These are phyloP conservation scores for Thunnus albacares DNA, from an alignment of 2,797 vertebrate genomes.

Conservation along the genomic window DNA sequence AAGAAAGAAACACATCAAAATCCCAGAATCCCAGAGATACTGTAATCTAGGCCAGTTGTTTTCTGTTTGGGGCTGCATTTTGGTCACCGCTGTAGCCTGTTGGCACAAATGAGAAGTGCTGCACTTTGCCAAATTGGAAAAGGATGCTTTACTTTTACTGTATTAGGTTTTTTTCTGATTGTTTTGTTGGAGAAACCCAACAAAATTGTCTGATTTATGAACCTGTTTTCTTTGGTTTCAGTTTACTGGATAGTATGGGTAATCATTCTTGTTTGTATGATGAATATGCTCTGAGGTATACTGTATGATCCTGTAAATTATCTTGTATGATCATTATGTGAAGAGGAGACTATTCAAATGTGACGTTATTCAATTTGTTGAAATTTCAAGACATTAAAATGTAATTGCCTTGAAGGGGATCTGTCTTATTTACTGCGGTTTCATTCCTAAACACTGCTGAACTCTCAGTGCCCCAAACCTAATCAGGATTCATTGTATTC, in stretches of 20 bases:
- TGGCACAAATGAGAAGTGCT: conserved; percentile 17
- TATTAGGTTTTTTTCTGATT: neutral
- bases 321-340: conserved; percentile 5
- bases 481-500: conserved; percentile 64
- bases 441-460: conserved; percentile 43
- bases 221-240: conserved; percentile 22
- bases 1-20: neutral
- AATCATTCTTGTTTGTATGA: neutral
- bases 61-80: conserved; percentile 30
- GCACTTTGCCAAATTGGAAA: conserved; percentile 30
- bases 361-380: conserved; percentile 42
- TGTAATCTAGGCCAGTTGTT: conserved; percentile 13
- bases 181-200: neutral
- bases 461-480: conserved; percentile 62
- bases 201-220: conserved; percentile 1
- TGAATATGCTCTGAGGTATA: neutral
- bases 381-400: conserved; percentile 52
- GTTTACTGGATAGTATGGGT: neutral
- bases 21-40: conserved; percentile 17
- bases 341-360: conserved; percentile 14
- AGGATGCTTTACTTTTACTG: conserved; percentile 14
- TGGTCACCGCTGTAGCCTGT: conserved; percentile 31
- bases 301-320: neutral
- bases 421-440: conserved; percentile 37
- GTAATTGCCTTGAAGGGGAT: conserved; percentile 51